Base-by-base conservation (phyloP, 2,888 invertebrate species). In the Melitaea athalia region DNA sequence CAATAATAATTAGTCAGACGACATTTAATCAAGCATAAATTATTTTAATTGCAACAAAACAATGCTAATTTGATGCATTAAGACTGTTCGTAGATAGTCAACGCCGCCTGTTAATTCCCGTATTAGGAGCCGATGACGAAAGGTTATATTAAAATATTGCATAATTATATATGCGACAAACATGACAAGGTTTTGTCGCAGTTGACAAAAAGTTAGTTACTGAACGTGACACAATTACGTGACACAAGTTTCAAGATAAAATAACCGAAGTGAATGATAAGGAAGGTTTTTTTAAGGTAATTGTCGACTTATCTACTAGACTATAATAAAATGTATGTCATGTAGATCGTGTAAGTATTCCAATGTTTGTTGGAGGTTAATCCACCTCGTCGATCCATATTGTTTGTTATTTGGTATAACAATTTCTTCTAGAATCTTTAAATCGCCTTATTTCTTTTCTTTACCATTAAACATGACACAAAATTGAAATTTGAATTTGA, bases 1-100 rank as follows among this genome's bases (percentile, higher is more conserved):
- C 59, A 33, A 55, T 55, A 62, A 70, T 68, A 59, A 68, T 50
- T 63, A 68, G 64, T 52, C 59, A 63, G 17, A 55, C 64, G 38
- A 68, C 45, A 33, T 70, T 68, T 70, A 68, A 68, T 70, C 57
- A 70, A 64, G 64, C 47, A 63, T 42, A 64, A 53, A 59, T 62
- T 64, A 59, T 59, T 64, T 62, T 14, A 57, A 64, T 45, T 62
- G 14, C 45, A 43, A 64, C 50, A 31, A 59, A 62, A 59, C 53
- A 64, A 68, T 68, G 59, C 43, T 70, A 53, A 68, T 61, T 53
- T 62, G 47, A 49, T 61, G 42, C 66, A 12, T 31, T 12, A 47
- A 15, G 33, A 3, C 42, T 4, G 47, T 42, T 12, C 47, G n/a
- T 24, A 68, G 59, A 68, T 65, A 59, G 52, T 11, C 59, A 64